A percentile compares a stretch with the other conserved stretches of the same genome.
These are phyloP conservation scores for Periophthalmodon schlosseri DNA, from an alignment of 2,113 vertebrate species.

Conservation along the genomic window DNA sequence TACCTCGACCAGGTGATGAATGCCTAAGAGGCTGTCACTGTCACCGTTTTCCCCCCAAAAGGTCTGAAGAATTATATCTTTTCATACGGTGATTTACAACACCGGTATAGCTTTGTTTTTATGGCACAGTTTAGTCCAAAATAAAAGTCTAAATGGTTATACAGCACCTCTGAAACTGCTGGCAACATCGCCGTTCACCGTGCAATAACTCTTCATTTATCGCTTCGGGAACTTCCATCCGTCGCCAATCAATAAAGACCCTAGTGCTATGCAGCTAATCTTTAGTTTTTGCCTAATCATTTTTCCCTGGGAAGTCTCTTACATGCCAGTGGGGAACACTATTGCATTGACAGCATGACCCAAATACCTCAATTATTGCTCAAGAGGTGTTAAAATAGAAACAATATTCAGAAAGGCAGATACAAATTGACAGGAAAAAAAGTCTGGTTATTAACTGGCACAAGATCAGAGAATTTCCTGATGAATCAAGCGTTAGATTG, in stretches of 20 bases:
- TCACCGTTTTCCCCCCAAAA: constrained; percentile 31
- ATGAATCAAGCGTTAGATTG: constrained; percentile 41
- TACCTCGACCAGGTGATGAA: constrained; percentile 25
- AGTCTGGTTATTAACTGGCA: constrained; percentile 52
- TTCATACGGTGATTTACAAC: constrained; percentile 37
- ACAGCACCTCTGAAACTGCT: constrained; percentile 38
- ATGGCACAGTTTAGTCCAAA: constrained; percentile 50
- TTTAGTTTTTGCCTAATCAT: constrained; percentile 36
- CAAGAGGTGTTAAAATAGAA: constrained; percentile 41
- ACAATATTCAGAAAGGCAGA: constrained; percentile 36
- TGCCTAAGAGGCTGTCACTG: constrained; percentile 18
- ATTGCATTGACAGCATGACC: constrained; percentile 53
- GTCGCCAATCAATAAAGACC: constrained; percentile 44
- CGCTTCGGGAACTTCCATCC: constrained; percentile 17
- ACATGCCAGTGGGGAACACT: constrained; percentile 36
- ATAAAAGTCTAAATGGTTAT: constrained; percentile 50
- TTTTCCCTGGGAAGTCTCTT: constrained; percentile 31
- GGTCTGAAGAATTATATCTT: constrained; percentile 42
- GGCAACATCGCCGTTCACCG: constrained; percentile 31
- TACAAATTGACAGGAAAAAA: constrained; percentile 31
- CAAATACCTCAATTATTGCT: constrained; percentile 45
- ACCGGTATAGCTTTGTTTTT: constrained; percentile 40
- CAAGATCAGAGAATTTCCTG: constrained; percentile 45
- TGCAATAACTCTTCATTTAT: constrained; percentile 51
- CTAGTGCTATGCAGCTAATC: constrained; percentile 39